Conservation (phyloP, 2,888 invertebrate genomes). For the Brachypalpus laphriformis region DNA sequence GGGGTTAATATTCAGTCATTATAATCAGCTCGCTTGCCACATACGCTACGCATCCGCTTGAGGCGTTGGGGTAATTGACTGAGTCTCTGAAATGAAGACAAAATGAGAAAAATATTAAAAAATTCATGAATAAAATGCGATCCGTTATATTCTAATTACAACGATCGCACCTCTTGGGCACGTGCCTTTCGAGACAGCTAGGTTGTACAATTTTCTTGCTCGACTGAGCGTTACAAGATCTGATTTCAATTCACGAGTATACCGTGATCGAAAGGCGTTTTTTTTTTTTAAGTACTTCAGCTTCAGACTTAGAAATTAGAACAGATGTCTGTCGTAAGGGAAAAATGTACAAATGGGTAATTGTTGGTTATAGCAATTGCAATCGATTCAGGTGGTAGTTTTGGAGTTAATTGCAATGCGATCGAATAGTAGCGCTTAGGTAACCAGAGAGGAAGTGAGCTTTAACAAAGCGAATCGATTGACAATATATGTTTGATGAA, state of each 20-base stretch:
- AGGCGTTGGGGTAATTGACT: constrained; percentile 34
- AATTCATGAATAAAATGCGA: constrained; percentile 18
- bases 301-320: neutral
- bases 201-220: constrained; percentile 2
- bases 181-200: constrained; percentile 13
- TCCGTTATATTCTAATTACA: constrained; percentile 22
- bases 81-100: neutral
- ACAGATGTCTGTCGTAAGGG: constrained; percentile 10
- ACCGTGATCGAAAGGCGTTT: neutral
- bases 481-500: constrained; percentile 2
- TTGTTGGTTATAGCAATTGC: neutral
- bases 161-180: constrained; percentile 31
- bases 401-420: constrained; percentile 15
- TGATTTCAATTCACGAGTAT: neutral
- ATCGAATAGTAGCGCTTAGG: neutral
- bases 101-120: neutral
- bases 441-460: neutral
- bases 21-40: neutral
- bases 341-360: neutral
- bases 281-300: neutral
- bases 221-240: neutral
- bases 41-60: constrained; percentile 51
- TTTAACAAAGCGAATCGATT: neutral
- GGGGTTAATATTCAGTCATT: constrained; percentile 25
- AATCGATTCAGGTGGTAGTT: constrained; percentile 19